Conservation (phyloP, 2,113 vertebrate species). For the Lampris incognitus region DNA sequence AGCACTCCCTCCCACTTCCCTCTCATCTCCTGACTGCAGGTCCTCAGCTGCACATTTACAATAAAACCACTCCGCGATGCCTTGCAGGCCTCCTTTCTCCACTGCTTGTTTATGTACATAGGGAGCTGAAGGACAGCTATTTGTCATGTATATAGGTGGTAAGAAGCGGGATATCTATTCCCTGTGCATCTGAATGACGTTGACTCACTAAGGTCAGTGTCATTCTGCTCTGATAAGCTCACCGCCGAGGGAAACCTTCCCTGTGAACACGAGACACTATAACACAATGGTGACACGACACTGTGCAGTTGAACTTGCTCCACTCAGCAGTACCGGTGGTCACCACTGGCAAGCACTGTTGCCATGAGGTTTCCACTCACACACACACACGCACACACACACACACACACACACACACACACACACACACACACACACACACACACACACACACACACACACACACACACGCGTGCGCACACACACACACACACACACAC, state of each 20-base stretch:
- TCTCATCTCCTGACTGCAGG: conserved; percentile 64
- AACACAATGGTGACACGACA: conserved; percentile 38
- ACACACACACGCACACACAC: neutral
- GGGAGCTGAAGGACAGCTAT: conserved; percentile 57
- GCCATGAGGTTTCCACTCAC: conserved; percentile 53
- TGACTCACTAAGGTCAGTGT: conserved; percentile 62
- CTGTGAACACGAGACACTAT: conserved; percentile 36
- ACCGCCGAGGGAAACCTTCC: conserved; percentile 43
- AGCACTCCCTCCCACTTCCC: conserved; percentile 36
- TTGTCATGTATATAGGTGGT: conserved; percentile 33
- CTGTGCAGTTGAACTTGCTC: conserved; percentile 9
- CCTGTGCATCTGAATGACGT: conserved; percentile 61
- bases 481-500: conserved; percentile 12
- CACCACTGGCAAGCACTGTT: conserved; percentile 82
- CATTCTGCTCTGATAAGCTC: conserved; percentile 52
- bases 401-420: neutral
- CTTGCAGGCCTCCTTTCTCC: conserved; percentile 61
- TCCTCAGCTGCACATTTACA: conserved; percentile 70
- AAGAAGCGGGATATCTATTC: conserved; percentile 57
- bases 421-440: conserved; percentile 29
- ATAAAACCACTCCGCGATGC: conserved; percentile 58
- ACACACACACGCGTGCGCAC: conserved; percentile 10
- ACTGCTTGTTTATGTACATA: conserved; percentile 43
- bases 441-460: neutral
- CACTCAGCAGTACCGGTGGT: conserved; percentile 60